Percentiles rank a stretch among this genome's conserved stretches.
Conservation (phyloP, 1,140 invertebrate genomes). For the Megalopta genalis region DNA sequence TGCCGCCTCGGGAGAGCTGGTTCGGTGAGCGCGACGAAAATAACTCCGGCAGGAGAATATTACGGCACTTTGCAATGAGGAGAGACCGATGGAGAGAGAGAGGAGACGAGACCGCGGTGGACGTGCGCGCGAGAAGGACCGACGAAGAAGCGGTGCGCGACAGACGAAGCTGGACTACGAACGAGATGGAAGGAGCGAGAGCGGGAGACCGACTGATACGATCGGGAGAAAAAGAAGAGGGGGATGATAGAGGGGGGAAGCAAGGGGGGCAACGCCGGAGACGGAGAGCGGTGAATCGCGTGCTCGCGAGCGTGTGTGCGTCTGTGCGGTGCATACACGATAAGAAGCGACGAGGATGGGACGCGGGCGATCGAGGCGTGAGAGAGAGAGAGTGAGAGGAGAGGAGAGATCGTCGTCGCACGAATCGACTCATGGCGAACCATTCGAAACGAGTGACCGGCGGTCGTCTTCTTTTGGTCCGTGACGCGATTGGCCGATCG, state of each 20-base stretch:
- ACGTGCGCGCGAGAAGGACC: constrained; percentile 6
- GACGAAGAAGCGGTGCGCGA: constrained; percentile 23
- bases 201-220: neutral
- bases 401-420: constrained; percentile 19
- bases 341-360: constrained; percentile 34
- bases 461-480: constrained; percentile 50
- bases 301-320: neutral
- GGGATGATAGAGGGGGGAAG: neutral
- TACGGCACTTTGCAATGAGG: constrained; percentile 66
- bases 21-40: constrained; percentile 65
- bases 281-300: constrained; percentile 12
- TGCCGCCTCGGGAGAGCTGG: constrained; percentile 62
- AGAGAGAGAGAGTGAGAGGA: neutral
- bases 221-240: constrained; percentile 30
- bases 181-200: neutral
- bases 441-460: constrained; percentile 49
- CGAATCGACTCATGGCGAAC: constrained; percentile 39
- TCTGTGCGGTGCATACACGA: constrained; percentile 3
- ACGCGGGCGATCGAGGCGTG: neutral
- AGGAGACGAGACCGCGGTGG: constrained; percentile 14
- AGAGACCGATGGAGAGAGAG: constrained; percentile 30
- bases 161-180: neutral
- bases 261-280: neutral
- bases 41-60: constrained; percentile 67
- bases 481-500: constrained; percentile 53